Evolutionary conservation across 2,888 invertebrate genomes (phyloP), one percentile per base, ranked within the genome.

Genomic region (Morpho deidamia): DNA sequence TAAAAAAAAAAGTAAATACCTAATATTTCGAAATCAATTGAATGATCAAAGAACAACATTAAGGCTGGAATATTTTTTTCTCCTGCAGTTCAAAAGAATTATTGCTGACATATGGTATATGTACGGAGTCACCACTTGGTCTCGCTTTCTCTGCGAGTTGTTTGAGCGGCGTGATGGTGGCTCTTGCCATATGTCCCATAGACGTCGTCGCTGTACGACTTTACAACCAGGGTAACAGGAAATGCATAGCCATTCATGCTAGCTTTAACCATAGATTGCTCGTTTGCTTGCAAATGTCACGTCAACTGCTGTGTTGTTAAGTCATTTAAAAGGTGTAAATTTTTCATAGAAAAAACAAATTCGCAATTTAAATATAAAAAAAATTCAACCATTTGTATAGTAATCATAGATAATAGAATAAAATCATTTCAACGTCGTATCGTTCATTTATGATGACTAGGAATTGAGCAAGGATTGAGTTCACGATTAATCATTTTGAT

Each of bases 191-290:
- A 92, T 96, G 96, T 53, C 97, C 97, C 0, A 94, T 97, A 71
- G 97, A 97, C 78, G 94, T 97, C 35, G 91, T 95, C 62, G 93
- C 96, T 44, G 96, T 96, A n/a, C 91, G 97, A 62, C 90, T 97
- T 56, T 97, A 96, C 74, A 97, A 97, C 83, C 97, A 97, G 92
- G 95, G 95, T 93, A 90, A 77, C 76, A 72, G 67, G 32, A 38
- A 3, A 23, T n/a, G 11, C 38, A 7, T 43, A 47, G 11, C 32
- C 11, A 33, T 39, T 11, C 11, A 11, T 40, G 7, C 9, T 11
- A 40, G 41, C 11, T 42, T 8, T 10, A 11, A 23, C 23, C 7
- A 9, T 32, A 34, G 38, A 23, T 1, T 3, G 11, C 11, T 38
- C 11, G 40, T 52, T 37, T 42, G 45, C 35, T 53, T 47, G 53